Evolutionary conservation across 2,888 invertebrate genomes (phyloP).

Genomic region (Lasius platythorax): DNA sequence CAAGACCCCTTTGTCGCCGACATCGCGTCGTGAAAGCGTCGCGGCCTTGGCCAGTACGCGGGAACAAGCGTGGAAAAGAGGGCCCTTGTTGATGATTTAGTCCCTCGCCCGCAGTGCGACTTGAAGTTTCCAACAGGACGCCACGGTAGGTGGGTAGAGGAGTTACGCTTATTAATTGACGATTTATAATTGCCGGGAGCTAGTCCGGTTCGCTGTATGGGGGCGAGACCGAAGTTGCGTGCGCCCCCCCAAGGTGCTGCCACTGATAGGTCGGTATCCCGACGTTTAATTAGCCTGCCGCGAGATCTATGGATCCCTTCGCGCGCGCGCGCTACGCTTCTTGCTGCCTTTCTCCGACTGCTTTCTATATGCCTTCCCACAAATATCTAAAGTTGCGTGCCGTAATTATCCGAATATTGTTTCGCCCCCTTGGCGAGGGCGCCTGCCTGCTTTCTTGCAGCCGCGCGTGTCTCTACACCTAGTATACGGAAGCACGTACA

Average conservation of each 20-base stretch:
- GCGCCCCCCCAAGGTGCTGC: conserved; percentile 73
- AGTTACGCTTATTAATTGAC: conserved; percentile 80
- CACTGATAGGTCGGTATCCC: conserved; percentile 79
- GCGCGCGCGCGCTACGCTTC: conserved; percentile 8
- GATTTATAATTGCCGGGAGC: conserved; percentile 80
- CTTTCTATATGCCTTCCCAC: conserved; percentile 39
- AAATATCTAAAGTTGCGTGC: conserved; percentile 52
- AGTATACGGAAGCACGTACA: conserved; percentile 49
- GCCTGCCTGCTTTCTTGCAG: conserved; percentile 33
- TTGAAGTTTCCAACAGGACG: conserved; percentile 62
- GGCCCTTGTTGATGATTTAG: conserved; percentile 64
- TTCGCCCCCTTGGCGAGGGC: conserved; percentile 35
- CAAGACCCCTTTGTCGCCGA: conserved; percentile 50
- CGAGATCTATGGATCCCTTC: conserved; percentile 76
- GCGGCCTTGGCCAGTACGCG: conserved; percentile 16
- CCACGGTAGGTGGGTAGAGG: conserved; percentile 61
- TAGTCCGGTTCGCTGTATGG: conserved; percentile 60
- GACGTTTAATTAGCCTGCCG: conserved; percentile 79
- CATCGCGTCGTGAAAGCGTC: conserved; percentile 21
- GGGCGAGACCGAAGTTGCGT: conserved; percentile 65
- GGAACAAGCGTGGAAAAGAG: conserved; percentile 46
- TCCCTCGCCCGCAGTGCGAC: conserved; percentile 47
- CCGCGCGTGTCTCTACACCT: conserved; percentile 42
- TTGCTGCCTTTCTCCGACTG: conserved; percentile 25
- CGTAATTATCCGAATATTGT: conserved; percentile 55